Base-by-base conservation (phyloP, 2,797 vertebrate species). In the Iguana delicatissima region DNA sequence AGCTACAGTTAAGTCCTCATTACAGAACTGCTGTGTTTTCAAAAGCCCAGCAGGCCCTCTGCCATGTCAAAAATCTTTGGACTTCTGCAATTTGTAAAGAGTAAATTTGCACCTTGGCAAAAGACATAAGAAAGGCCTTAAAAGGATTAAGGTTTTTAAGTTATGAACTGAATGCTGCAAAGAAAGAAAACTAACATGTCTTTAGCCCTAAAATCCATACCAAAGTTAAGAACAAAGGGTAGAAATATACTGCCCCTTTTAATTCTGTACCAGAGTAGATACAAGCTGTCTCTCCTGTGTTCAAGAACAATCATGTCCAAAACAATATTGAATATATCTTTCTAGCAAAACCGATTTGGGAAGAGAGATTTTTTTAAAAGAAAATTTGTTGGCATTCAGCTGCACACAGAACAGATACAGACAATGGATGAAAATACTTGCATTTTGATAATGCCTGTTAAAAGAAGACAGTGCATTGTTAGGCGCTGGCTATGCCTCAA, bases 1-100 rank as follows among this genome's bases (percentile, higher is more conserved):
- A 50, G 22, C 42, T 67, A 18, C 72, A 84, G 35, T 84, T 89
- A 89, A 84, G 57, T 55, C 1, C 55, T 84, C 20, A 82, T 88
- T 73, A 46, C 69, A 84, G 20, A 12, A 84, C 24, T 42, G 2
- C 52, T 74, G 74, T 67, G 69, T 76, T 89, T 83, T 57, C 52
- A 83, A 83, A 62, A 50, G 29, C 80, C 10, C 80, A 74, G 69
- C 29, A 50, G 69, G 52, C 24, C 46, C 50, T 35, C 81, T 84
- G 32, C 55, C 57, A 84, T 64, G 42, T 84, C 81, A 84, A 84
- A 50, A 57, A 18, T 89, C 29, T n/a, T 64, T 74, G 16, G 1
- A 83, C 29, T n/a, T 73, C 42, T 73, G 52, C 52, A 82, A 20
- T 79, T 64, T 50, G 38, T 52, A 83, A 29, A 81, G 50, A 46